Evolutionary conservation across 1,140 invertebrate species (phyloP).

Genomic region (Drosophila punjabiensis): DNA sequence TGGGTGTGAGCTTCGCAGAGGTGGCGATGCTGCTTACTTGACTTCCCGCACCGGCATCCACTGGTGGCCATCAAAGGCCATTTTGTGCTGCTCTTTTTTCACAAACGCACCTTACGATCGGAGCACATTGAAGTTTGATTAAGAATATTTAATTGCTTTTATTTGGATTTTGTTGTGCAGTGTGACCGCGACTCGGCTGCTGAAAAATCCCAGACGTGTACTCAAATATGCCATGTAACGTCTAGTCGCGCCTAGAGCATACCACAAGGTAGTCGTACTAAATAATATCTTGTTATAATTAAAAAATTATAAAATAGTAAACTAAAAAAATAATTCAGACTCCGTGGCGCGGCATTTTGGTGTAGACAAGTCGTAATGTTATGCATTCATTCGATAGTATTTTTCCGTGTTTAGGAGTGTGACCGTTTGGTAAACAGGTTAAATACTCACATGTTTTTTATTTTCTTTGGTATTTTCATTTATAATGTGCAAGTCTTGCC

Average conservation of each 20-base stretch:
- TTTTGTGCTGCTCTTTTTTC: background rate
- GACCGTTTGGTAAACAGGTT: too few relatives aligned
- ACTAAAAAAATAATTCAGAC: too few relatives aligned
- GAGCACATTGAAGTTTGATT: slow-evolving; percentile 8
- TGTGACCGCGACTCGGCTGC: slow-evolving; percentile 1
- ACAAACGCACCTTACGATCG: slow-evolving; percentile 5
- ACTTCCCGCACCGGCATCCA: slow-evolving; percentile 20
- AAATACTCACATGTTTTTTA: background rate
- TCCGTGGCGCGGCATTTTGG: too few relatives aligned
- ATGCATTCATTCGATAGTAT: too few relatives aligned
- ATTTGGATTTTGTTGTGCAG: slow-evolving; percentile 47
- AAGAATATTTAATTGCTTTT: slow-evolving; percentile 49
- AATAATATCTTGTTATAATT: background rate
- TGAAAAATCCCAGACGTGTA: background rate
- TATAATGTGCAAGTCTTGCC: background rate
- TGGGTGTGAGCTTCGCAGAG: slow-evolving; percentile 71
- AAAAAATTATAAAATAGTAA: too few relatives aligned
- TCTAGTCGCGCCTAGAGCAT: too few relatives aligned
- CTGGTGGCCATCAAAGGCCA: slow-evolving; percentile 5
- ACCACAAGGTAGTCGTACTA: background rate
- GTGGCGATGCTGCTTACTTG: slow-evolving; percentile 27
- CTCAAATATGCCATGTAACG: background rate
- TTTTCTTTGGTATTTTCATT: background rate
- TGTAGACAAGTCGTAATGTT: too few relatives aligned
- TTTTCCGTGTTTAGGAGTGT: background rate